Percentiles rank a stretch among this genome's conserved stretches.
phyloP scores from a whole-genome alignment of 2,888 invertebrate genomes.

The Pristionchus maxplancki region DNA sequence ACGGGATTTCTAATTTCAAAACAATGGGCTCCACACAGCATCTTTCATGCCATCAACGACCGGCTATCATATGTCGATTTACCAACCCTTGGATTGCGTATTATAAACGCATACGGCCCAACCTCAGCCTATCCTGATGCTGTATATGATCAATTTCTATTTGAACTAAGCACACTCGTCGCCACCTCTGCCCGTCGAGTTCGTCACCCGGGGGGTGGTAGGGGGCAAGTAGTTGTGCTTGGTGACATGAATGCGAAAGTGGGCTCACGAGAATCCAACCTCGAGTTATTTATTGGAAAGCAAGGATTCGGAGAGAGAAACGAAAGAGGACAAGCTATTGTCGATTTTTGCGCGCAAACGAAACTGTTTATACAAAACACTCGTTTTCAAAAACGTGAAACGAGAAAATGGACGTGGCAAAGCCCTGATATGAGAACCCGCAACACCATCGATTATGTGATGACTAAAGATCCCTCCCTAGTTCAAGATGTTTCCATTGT shows the following conservation, averaged over 20 bases:
- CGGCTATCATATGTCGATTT: not conserved
- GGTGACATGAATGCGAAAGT: slow-evolving; percentile 20
- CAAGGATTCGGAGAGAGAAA: not conserved
- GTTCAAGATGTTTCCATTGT: not conserved
- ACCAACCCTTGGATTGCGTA: not conserved
- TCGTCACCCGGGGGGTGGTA: slow-evolving; percentile 13
- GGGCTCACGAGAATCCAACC: not conserved
- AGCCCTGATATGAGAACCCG: not conserved
- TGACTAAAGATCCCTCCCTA: not conserved
- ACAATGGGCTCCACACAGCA: not conserved
- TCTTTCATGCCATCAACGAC: not conserved
- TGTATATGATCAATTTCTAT: not conserved
- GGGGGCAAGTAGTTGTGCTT: not conserved
- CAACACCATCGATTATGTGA: not conserved
- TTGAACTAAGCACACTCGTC: not conserved
- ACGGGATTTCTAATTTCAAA: not conserved
- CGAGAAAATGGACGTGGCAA: not conserved
- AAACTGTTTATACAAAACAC: not conserved
- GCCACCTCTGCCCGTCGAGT: not conserved
- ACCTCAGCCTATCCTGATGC: not conserved
- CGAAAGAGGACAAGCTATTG: not conserved
- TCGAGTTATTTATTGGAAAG: not conserved
- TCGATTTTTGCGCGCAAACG: not conserved
- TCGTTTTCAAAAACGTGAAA: not conserved
- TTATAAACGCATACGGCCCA: not conserved